Evolutionary conservation across 2,888 invertebrate genomes (phyloP).

Genomic region (Sycophila texana): DNA sequence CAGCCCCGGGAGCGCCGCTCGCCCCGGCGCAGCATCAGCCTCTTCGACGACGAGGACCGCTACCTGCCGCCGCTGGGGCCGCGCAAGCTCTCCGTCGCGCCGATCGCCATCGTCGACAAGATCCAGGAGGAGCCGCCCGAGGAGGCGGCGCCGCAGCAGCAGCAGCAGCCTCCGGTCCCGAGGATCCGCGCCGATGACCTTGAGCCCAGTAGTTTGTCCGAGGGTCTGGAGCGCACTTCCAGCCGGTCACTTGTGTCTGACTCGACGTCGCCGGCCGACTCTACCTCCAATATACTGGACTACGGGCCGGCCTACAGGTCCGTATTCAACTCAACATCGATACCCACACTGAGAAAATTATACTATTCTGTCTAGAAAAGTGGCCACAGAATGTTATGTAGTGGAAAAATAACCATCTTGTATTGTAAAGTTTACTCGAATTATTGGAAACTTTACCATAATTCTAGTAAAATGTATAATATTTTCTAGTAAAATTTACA

Average conservation of each 20-base stretch:
- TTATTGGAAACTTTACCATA: no score
- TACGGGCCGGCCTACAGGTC: constrained; percentile 60
- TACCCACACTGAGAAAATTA: no score
- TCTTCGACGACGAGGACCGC: constrained; percentile 68
- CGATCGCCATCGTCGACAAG: constrained; percentile 66
- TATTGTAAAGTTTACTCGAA: no score
- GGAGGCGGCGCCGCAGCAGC: constrained; percentile 58
- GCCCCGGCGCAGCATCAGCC: constrained; percentile 67
- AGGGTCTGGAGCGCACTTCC: constrained; percentile 56
- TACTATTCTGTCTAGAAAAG: no score
- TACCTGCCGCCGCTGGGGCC: constrained; percentile 24
- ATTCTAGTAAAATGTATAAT: no score
- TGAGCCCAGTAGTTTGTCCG: constrained; percentile 52
- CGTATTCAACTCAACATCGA: no score
- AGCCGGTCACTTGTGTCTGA: constrained; percentile 65
- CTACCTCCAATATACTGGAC: constrained; percentile 65
- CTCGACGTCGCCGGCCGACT: constrained; percentile 69
- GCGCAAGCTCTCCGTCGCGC: constrained; percentile 55
- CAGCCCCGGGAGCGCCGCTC: constrained; percentile 59
- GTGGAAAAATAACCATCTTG: no score
- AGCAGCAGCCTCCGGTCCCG: neutral
- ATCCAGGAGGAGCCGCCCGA: constrained; percentile 70
- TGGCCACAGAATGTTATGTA: no score
- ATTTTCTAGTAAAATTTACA: no score
- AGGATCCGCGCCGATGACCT: neutral